A percentile compares a stretch with the other conserved stretches of the same genome.
phyloP scores from a whole-genome alignment of 2,113 vertebrate species.

The Gavialis gangeticus region DNA sequence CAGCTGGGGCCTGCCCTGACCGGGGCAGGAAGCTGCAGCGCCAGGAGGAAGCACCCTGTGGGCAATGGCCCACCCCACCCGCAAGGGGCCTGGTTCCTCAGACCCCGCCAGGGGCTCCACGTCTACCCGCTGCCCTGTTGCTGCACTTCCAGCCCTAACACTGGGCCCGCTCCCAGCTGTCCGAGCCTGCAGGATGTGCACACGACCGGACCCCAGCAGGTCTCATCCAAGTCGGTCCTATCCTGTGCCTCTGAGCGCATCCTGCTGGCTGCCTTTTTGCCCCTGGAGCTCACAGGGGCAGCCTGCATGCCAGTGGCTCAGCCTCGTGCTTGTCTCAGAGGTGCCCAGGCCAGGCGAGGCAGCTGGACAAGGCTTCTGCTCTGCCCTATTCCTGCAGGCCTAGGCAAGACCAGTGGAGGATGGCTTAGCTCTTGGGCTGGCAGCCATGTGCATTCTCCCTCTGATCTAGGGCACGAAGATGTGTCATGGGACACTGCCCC shows the following conservation, averaged over 20 bases:
- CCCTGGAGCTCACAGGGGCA: no score
- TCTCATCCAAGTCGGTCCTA: no score
- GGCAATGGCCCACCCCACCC: no score
- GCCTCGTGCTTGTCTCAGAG: not conserved
- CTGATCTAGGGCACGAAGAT: not conserved
- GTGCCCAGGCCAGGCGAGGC: not conserved
- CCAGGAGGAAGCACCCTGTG: not conserved
- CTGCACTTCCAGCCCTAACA: no score
- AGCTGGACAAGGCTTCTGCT: not conserved
- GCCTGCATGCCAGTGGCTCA: no score
- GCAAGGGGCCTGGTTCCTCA: no score
- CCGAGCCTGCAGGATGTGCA: not conserved
- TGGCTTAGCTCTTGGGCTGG: no score
- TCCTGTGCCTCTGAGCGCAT: not conserved
- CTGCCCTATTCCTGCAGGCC: not conserved
- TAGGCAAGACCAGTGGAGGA: no score
- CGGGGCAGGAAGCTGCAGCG: not conserved
- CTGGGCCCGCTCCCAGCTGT: not conserved
- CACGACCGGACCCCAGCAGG: no score
- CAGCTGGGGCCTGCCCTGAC: not conserved
- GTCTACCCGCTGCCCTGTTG: no score
- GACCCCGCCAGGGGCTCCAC: no score
- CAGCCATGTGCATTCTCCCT: not conserved
- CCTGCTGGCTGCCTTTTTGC: not conserved
- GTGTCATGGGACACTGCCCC: not conserved